phyloP scores from a whole-genome alignment of 1,140 invertebrate species.

The Eufriesea mexicana region DNA sequence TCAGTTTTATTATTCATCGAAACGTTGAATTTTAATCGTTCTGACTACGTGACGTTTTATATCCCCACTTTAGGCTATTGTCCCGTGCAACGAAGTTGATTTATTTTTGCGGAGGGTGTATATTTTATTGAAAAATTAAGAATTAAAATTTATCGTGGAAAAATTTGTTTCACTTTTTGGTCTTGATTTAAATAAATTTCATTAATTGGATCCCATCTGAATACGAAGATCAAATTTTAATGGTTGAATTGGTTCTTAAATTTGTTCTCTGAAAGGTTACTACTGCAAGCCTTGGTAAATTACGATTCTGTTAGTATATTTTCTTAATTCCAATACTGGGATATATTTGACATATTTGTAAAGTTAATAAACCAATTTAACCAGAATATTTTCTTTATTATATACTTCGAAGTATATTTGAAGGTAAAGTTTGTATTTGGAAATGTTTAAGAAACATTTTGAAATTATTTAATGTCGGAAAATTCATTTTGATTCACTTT shows the following conservation, averaged over 20 bases:
- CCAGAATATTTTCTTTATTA: too few species aligned
- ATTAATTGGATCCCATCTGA: not conserved
- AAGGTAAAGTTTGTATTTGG: too few species aligned
- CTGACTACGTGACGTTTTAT: not conserved
- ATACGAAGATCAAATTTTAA: not conserved
- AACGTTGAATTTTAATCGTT: not conserved
- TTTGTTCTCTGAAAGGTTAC: not conserved
- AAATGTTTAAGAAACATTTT: too few species aligned
- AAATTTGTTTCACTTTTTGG: not conserved
- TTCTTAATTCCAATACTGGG: not conserved
- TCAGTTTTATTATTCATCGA: not conserved
- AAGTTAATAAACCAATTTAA: not conserved
- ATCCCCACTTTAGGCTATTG: not conserved
- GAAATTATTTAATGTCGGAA: too few species aligned
- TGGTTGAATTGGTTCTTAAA: not conserved
- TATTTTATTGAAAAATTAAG: not conserved
- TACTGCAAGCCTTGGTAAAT: not conserved
- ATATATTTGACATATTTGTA: not conserved
- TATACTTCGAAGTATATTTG: too few species aligned
- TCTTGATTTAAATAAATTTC: not conserved
- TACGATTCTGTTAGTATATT: not conserved
- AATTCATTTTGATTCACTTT: too few species aligned
- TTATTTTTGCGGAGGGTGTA: not conserved
- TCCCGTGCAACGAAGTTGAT: not conserved
- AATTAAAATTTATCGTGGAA: not conserved